These are phyloP conservation scores for Melanotaenia trifasciata DNA, from an alignment of 2,797 vertebrate genomes.

Conservation along the genomic window DNA sequence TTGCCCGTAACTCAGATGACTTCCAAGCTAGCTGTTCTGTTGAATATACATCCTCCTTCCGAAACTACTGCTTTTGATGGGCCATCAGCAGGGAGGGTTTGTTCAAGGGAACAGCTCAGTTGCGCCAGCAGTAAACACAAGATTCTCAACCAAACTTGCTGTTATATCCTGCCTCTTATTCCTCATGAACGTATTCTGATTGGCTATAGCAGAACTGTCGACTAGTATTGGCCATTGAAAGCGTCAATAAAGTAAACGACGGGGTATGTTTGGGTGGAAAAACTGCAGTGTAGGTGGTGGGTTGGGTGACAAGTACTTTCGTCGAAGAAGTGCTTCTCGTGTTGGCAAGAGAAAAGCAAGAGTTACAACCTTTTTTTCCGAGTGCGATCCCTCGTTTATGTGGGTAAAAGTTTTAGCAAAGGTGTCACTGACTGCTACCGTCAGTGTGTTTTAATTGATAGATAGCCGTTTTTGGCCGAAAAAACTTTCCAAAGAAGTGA, in stretches of 20 bases:
- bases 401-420: background rate
- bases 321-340: conserved; percentile 42
- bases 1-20: conserved; percentile 91
- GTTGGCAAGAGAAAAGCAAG: conserved; percentile 5
- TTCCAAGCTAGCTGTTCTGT: conserved; percentile 83
- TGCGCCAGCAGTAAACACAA: conserved; percentile 73
- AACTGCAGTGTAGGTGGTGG: conserved; percentile 54
- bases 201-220: conserved; percentile 20
- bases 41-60: conserved; percentile 55
- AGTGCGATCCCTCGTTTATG: conserved; percentile 2
- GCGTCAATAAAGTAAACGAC: conserved; percentile 58
- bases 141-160: conserved; percentile 40
- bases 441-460: conserved; percentile 20
- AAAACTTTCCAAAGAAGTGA: conserved; percentile 57
- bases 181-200: conserved; percentile 18
- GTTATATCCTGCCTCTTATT: conserved; percentile 51
- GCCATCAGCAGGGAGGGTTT: conserved; percentile 55
- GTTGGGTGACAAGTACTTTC: background rate
- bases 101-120: conserved; percentile 47
- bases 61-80: fast-evolving
- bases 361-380: background rate
- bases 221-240: conserved; percentile 30
- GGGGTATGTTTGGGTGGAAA: conserved; percentile 57
- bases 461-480: conserved; percentile 2
- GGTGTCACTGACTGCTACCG: conserved; percentile 7